Base-by-base conservation (phyloP, 2,888 invertebrate species). In the Sarcophaga caerulescens region DNA sequence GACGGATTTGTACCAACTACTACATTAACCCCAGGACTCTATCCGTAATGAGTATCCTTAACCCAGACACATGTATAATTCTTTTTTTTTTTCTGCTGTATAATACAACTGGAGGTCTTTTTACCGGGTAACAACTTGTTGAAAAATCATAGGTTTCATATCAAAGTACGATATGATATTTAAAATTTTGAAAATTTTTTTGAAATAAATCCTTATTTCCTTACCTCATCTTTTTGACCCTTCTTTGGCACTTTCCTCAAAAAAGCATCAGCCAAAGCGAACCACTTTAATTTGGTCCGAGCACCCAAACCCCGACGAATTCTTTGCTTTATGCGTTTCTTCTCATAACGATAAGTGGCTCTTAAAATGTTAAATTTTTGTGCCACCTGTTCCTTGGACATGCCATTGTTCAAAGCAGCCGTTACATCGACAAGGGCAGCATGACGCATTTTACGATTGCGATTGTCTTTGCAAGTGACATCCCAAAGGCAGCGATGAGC, bases 401-500 rank as follows among this genome's bases (percentile, higher is more conserved):
- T 76, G 52, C 87, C 88, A 17, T 62, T 78, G 14, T 89, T 88
- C 87, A 90, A 85, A 0, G 90, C 89, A 0, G 89, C 89, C 0
- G 89, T 87, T 17, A 90, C 89, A 65, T 89, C 89, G 23, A 89
- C 73, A 65, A 89, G 80, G 5, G 90, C 90, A 0, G 89, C 89
- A 23, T 89, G 88, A 0, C 90, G 89, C 82, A 90, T 84, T 69
- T 88, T 87, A 0, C 89, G 88, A 78, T 89, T 89, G 21, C 86
- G 87, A 78, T 90, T 89, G 69, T 88, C 88, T 14, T 88, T 83
- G 73, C 90, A 88, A 5, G 81, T 59, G 11, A 85, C 78, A 80
- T 90, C 89, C 90, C 90, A 90, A 0, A 90, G 87, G 19, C 90
- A 90, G 0, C 88, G 89, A 83, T 90, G 90, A 0, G 88, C 89